These are phyloP conservation scores for Porphyrio hochstetteri DNA, from an alignment of 2,113 vertebrate species.

Conservation along the genomic window DNA sequence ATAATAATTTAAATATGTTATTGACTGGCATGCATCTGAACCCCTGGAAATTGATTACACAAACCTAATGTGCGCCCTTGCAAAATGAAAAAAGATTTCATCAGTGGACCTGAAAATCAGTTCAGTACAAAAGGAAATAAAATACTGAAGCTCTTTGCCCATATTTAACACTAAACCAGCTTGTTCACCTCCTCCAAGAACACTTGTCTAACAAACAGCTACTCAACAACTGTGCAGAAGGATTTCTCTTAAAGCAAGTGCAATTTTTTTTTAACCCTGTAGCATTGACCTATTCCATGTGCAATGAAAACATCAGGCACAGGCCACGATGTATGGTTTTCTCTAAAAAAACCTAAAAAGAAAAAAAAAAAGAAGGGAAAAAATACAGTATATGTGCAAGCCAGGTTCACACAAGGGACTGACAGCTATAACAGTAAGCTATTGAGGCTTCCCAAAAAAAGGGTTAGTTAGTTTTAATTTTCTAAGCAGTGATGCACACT, in stretches of 20 bases:
- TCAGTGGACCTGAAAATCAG: slow-evolving; percentile 54
- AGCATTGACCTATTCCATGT: slow-evolving; percentile 54
- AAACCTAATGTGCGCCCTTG: slow-evolving; percentile 10
- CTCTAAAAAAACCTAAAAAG: slow-evolving; percentile 8
- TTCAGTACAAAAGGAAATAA: slow-evolving; percentile 66
- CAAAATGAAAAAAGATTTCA: slow-evolving; percentile 57
- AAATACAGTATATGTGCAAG: slow-evolving; percentile 68
- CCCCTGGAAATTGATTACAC: slow-evolving; percentile 56
- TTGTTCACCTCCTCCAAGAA: slow-evolving; percentile 41
- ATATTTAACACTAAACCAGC: slow-evolving; percentile 26
- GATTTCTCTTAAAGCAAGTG: slow-evolving; percentile 63
- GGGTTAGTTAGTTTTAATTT: background rate
- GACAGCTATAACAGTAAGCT: slow-evolving; percentile 63
- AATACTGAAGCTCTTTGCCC: slow-evolving; percentile 18
- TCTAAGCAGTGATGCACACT: slow-evolving; percentile 12
- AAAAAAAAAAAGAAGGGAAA: background rate
- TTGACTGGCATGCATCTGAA: slow-evolving; percentile 61
- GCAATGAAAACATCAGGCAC: slow-evolving; percentile 79
- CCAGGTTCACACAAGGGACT: slow-evolving; percentile 59
- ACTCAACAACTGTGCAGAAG: slow-evolving; percentile 60
- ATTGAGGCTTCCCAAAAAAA: slow-evolving; percentile 49
- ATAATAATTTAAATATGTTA: slow-evolving; percentile 43
- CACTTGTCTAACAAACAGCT: slow-evolving; percentile 51
- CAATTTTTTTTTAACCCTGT: slow-evolving; percentile 25
- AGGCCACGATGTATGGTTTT: slow-evolving; percentile 65